phyloP scores from a whole-genome alignment of 2,888 invertebrate genomes.

The Heterodera filipjevi region DNA sequence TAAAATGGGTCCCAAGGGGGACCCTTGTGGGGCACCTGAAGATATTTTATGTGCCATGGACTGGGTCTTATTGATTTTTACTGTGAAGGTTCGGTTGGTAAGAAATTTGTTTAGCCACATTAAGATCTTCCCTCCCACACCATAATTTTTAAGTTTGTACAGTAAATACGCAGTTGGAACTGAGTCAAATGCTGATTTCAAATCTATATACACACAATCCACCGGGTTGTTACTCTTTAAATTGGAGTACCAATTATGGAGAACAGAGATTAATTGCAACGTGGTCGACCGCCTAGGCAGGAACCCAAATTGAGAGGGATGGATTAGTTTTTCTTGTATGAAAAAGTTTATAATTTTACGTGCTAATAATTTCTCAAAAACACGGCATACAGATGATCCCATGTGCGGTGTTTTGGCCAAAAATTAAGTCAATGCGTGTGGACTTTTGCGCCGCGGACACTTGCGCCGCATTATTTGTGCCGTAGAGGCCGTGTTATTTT shows the following conservation, averaged over 20 bases:
- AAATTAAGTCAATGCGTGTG: too few species aligned
- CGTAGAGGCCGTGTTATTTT: too few species aligned
- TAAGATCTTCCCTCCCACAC: neutral
- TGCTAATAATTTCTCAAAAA: neutral
- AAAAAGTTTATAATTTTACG: neutral
- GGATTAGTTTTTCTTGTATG: neutral
- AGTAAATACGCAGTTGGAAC: neutral
- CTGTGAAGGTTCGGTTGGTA: too few species aligned
- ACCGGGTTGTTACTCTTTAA: neutral
- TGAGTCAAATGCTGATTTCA: slow-evolving; percentile 4
- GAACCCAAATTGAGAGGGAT: neutral
- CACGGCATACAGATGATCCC: neutral
- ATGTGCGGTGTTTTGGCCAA: too few species aligned
- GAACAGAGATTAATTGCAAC: too few species aligned
- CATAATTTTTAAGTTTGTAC: neutral
- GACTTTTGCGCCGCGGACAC: too few species aligned
- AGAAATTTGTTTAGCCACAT: neutral
- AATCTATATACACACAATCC: slow-evolving; percentile 12
- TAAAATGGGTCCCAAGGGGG: too few species aligned
- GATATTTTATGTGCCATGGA: too few species aligned
- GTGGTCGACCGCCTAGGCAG: slow-evolving; percentile 8
- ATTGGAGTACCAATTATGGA: slow-evolving; percentile 1
- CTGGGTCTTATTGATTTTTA: too few species aligned
- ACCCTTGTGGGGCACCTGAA: too few species aligned
- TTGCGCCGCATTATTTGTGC: too few species aligned